Percentiles rank a stretch among this genome's conserved stretches.
phyloP scores from a whole-genome alignment of 2,888 invertebrate genomes.

The Drosophila limbata region DNA sequence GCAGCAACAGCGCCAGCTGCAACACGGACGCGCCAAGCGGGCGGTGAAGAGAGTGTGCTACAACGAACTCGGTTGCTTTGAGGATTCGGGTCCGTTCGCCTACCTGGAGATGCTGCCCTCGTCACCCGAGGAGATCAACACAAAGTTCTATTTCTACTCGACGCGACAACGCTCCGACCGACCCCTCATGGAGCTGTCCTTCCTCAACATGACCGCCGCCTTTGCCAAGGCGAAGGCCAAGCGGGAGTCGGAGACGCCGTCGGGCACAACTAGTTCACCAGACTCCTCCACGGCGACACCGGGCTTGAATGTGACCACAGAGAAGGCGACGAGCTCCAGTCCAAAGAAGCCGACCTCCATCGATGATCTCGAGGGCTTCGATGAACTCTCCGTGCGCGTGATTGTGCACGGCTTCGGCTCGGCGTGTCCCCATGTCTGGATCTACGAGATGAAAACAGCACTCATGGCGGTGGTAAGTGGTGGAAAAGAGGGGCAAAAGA shows the following conservation, averaged over 20 bases:
- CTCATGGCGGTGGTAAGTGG: conserved; percentile 93
- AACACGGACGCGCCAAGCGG: conserved; percentile 88
- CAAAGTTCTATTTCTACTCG: conserved; percentile 92
- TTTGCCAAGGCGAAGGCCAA: conserved; percentile 83
- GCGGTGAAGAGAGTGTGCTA: conserved; percentile 94
- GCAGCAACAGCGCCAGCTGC: conserved; percentile 53
- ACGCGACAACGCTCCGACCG: conserved; percentile 89
- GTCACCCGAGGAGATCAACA: conserved; percentile 93
- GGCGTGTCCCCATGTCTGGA: conserved; percentile 96
- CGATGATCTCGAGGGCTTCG: conserved; percentile 84
- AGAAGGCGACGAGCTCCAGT: conserved; percentile 27
- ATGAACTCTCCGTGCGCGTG: conserved; percentile 88
- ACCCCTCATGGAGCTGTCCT: conserved; percentile 90
- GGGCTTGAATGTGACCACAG: conserved; percentile 32
- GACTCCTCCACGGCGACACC: background rate
- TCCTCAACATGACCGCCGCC: conserved; percentile 90
- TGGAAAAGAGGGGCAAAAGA: background rate
- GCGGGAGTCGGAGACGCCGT: conserved; percentile 46
- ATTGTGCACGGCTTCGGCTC: conserved; percentile 98
- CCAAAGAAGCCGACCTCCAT: conserved; percentile 74
- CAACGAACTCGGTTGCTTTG: conserved; percentile 95
- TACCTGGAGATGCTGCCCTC: conserved; percentile 96
- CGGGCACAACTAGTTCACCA: conserved; percentile 69
- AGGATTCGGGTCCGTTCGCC: conserved; percentile 95
- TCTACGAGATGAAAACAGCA: conserved; percentile 96